Evolutionary conservation across 2,113 vertebrate species (phyloP).

Genomic region (Phoxinus phoxinus): DNA sequence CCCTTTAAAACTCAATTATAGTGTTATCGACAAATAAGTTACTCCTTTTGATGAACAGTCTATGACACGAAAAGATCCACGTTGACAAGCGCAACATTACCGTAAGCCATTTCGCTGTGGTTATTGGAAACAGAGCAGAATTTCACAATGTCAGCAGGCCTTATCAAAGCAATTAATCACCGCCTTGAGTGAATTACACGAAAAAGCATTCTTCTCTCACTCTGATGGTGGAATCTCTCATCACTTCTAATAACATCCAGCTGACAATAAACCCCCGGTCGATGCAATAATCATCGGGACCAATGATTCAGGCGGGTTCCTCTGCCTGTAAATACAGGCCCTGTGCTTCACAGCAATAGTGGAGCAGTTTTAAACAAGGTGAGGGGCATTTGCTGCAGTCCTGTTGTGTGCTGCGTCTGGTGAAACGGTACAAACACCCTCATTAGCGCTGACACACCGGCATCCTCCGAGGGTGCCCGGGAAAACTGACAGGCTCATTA

Average conservation of each 20-base stretch:
- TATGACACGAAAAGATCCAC: background rate
- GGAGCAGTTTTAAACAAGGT: background rate
- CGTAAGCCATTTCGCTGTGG: slow-evolving; percentile 21
- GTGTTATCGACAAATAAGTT: slow-evolving; percentile 17
- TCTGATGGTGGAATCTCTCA: slow-evolving; percentile 24
- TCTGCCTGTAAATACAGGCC: background rate
- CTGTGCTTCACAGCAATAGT: background rate
- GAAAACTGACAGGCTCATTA: slow-evolving; percentile 68
- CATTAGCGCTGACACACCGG: slow-evolving; percentile 38
- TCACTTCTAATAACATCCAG: background rate
- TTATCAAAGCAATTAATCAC: slow-evolving; percentile 55
- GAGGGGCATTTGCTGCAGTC: background rate
- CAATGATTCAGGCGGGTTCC: background rate
- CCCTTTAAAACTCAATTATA: slow-evolving; percentile 13
- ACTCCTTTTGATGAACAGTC: background rate
- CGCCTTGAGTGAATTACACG: background rate
- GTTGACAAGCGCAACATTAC: slow-evolving; percentile 16
- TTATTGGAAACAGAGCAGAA: slow-evolving; percentile 27
- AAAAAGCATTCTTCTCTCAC: slow-evolving; percentile 19
- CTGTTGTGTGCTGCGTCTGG: slow-evolving; percentile 1
- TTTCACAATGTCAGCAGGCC: slow-evolving; percentile 30
- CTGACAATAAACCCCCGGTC: slow-evolving; percentile 8
- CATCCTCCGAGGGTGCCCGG: slow-evolving; percentile 32
- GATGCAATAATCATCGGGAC: background rate
- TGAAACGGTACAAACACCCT: slow-evolving; percentile 40